Percentiles rank a stretch among this genome's conserved stretches.
Conservation (phyloP, 2,888 invertebrate genomes). For the Apodemia mormo region DNA sequence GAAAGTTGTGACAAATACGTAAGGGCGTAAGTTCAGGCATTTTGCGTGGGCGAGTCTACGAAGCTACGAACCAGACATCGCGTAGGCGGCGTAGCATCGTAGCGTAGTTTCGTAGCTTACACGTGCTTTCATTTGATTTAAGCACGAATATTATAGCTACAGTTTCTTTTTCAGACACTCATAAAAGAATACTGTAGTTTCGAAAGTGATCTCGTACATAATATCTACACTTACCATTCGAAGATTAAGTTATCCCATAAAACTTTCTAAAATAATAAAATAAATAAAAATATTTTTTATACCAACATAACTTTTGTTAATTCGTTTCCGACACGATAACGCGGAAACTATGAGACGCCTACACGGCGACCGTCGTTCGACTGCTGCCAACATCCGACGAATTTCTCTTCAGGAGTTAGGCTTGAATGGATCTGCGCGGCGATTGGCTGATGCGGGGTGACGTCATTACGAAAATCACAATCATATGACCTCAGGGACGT, state of each 20-base stretch:
- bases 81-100: constrained; percentile 73
- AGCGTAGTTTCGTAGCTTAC: constrained; percentile 61
- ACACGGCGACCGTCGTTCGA: constrained; percentile 59
- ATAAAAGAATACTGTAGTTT: not conserved
- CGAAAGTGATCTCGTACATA: not conserved
- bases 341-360: constrained; percentile 38
- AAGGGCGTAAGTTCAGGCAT: constrained; percentile 36
- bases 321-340: constrained; percentile 20
- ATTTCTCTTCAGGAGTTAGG: constrained; percentile 81
- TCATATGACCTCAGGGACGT: constrained; percentile 79
- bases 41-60: constrained; percentile 76
- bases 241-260: constrained; percentile 23
- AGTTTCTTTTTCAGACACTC: not conserved
- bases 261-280: constrained; percentile 11
- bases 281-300: constrained; percentile 7
- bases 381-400: constrained; percentile 75
- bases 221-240: constrained; percentile 23
- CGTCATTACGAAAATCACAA: constrained; percentile 85
- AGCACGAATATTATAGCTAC: constrained; percentile 17
- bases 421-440: constrained; percentile 85
- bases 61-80: constrained; percentile 68
- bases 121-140: constrained; percentile 46
- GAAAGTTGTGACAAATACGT: not conserved
- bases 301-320: constrained; percentile 21
- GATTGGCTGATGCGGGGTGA: constrained; percentile 84